Base-by-base conservation (phyloP, 1,140 invertebrate species). In the Platorchestia sp. region DNA sequence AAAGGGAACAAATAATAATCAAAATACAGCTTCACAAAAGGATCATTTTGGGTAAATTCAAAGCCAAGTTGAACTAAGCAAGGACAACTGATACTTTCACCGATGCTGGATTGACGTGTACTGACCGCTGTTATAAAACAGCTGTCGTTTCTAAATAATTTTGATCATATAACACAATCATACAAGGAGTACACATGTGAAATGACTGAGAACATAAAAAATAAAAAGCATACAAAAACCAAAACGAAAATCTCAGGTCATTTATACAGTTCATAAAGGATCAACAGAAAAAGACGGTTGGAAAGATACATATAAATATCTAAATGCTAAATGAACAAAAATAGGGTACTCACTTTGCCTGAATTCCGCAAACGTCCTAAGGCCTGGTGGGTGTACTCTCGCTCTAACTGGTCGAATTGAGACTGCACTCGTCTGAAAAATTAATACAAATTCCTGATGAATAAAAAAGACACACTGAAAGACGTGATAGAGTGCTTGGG, bases 371-470 rank as follows among this genome's bases (percentile, higher is more conserved):
- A 97, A 95, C 98, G 98, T 95, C 98, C 98, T 91, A 98, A 97
- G 95, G 98, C 98, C 96, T 98, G 98, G 96, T 98, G 97, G 95
- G 97, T 97, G 96, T 98, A 98, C 96, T 98, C 98, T 96, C 98
- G 98, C 96, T 98, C 98, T 96, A 98, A 97, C 96, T 98, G 98
- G 96, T 98, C 98, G 97, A 98, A 98, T 96, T 98, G 98, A 44
- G 97, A 97, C 97, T 98, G 98, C 96, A 98, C 98, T 97, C 98
- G 98, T 95, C 98, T 98, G 97, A 45, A 93, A 93, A 89, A 89
- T 42, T 42, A 27, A 10, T 42, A 89, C n/a, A 75, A 36, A 36
- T 22, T 51, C 19, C 6, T 51, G 6, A 51, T 51, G 6, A 51
- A 51, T 51, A 7, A 51, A 19, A 51, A 51, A 19, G 47, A 19